phyloP scores from a whole-genome alignment of 2,888 invertebrate genomes.

The Eueremaeus valkanovi region DNA sequence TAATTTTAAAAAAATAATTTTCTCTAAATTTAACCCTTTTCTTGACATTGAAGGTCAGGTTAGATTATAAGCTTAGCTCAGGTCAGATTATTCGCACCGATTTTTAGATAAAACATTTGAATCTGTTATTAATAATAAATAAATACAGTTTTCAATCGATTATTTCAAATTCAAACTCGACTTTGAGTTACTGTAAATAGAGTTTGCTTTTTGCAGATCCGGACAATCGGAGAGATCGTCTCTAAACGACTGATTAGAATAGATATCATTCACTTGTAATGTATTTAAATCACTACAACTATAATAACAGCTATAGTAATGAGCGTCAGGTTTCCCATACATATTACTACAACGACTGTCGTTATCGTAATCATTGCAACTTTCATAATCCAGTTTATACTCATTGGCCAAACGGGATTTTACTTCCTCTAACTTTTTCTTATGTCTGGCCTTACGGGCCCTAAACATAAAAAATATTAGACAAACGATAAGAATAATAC shows the following conservation, averaged over 20 bases:
- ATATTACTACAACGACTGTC: not conserved
- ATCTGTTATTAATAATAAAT: no score
- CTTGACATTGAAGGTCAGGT: no score
- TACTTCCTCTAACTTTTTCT: not conserved
- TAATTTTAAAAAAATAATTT: no score
- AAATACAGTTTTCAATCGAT: not conserved
- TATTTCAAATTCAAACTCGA: not conserved
- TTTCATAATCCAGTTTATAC: not conserved
- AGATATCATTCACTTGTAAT: not conserved
- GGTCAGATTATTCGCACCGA: no score
- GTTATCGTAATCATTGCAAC: not conserved
- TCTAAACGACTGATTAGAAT: no score
- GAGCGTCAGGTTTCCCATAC: not conserved
- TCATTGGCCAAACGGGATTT: not conserved
- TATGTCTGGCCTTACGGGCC: not conserved
- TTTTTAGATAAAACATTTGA: no score
- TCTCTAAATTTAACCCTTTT: no score
- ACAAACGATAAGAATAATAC: not conserved
- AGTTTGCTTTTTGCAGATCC: not conserved
- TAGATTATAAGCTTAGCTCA: no score
- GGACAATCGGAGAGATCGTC: not conserved
- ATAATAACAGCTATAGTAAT: not conserved
- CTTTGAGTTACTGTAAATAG: conserved; percentile 14
- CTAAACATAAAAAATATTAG: not conserved
- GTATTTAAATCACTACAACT: not conserved